phyloP scores from a whole-genome alignment of 2,113 vertebrate genomes.

The Oncorhynchus clarkii region DNA sequence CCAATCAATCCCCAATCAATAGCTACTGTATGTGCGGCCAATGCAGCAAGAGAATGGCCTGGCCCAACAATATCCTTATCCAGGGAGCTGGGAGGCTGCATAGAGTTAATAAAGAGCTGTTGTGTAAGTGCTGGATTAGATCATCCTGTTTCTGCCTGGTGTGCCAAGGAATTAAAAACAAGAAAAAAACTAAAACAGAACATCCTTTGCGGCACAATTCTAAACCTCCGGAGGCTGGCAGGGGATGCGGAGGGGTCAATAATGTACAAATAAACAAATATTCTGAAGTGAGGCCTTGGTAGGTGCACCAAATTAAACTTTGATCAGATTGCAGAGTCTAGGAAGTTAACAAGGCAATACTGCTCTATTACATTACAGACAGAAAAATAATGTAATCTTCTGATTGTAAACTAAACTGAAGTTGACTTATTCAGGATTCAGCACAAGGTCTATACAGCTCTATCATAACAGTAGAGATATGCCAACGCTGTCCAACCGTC shows the following conservation, averaged over 20 bases:
- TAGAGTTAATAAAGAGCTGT: neutral
- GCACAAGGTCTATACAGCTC: too few relatives aligned
- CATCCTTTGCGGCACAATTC: slow-evolving; percentile 31
- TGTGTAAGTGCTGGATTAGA: slow-evolving; percentile 29
- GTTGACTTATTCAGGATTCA: too few relatives aligned
- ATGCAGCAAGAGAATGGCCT: neutral
- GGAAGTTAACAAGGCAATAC: slow-evolving; percentile 59
- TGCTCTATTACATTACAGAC: slow-evolving; percentile 47
- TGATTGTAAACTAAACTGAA: too few relatives aligned
- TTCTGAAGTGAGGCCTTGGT: slow-evolving; percentile 18
- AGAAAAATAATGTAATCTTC: neutral
- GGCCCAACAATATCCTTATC: too few relatives aligned
- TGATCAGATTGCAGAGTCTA: slow-evolving; percentile 42
- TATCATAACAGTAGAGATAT: too few relatives aligned
- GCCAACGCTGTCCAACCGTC: too few relatives aligned
- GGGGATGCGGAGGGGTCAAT: slow-evolving; percentile 41
- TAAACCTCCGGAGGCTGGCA: slow-evolving; percentile 34
- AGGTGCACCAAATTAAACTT: neutral
- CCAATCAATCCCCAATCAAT: slow-evolving; percentile 72
- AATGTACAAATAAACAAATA: slow-evolving; percentile 51
- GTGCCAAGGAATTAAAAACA: slow-evolving; percentile 58
- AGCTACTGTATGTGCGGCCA: slow-evolving; percentile 44
- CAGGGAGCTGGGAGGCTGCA: too few relatives aligned
- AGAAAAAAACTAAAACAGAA: neutral
- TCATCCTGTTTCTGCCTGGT: slow-evolving; percentile 8